Base-by-base conservation (phyloP, 2,797 vertebrate species). In the Rhinogobio ventralis region DNA sequence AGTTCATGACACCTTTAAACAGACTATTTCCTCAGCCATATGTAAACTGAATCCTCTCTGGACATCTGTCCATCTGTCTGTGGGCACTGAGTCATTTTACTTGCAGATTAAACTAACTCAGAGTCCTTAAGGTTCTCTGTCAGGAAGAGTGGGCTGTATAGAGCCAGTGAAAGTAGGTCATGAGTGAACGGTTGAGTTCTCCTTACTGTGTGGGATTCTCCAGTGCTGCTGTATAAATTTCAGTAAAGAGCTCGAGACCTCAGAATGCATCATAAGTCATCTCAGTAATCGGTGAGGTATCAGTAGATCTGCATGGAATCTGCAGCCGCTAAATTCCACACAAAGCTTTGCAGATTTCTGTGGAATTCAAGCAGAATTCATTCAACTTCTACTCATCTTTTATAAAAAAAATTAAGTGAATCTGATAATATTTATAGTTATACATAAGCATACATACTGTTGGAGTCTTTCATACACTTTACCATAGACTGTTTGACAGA, bases 141-240 rank as follows among this genome's bases (percentile, higher is more conserved):
- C 39, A 73, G 53, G 25, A 82, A 62, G 80, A 62, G 68, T 45
- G 68, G 51, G 51, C 66, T 2, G n/a, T 23, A 45, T 20, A 57
- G 49, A 72, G 53, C 14, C 33, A 51, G 62, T 39, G 9, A 67
- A 81, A 81, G 72, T 76, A 81, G 84, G 84, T 85, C 79, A 76
- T 25, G 62, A 81, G 71, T 6, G 13, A 62, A 23, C 15, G 53
- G 19, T 60, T 45, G 42, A 53, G 84, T 60, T 57, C 55, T 76
- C 49, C 49, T 53, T 81, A 25, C 39, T 85, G 39, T 60, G 68
- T 60, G 39, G 49, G 72, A 66, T 67, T 85, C 62, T 39, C 15
- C 20, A 55, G 76, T 45, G 67, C 62, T 53, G 15, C 53, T 62
- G 82, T 66, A 71, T 69, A 15, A 33, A 49, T 67, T 64, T 67